A percentile compares a stretch with the other conserved stretches of the same genome.
These are phyloP conservation scores for Brachionus angularis DNA, from an alignment of 1,140 invertebrate genomes.

Conservation along the genomic window DNA sequence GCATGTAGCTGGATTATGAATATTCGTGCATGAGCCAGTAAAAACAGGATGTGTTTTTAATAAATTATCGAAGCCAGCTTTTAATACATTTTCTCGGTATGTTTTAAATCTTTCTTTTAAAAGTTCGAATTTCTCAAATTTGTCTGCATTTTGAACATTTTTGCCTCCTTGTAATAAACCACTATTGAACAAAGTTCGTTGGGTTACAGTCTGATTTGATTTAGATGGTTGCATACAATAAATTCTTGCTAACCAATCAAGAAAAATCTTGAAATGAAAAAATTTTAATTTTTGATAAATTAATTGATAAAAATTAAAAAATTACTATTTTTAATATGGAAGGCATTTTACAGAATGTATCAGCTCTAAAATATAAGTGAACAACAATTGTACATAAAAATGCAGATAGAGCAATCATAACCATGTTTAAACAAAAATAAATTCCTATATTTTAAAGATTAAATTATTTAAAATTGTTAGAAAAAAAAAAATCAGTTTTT, in stretches of 20 bases:
- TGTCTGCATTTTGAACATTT: slow-evolving; percentile 35
- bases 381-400: slow-evolving; percentile 57
- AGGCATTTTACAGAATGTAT: slow-evolving; percentile 38
- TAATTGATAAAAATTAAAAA: background rate
- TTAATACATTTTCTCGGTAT: slow-evolving; percentile 27
- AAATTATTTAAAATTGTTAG: background rate
- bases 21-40: slow-evolving; percentile 13
- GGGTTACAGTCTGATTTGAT: background rate
- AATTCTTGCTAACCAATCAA: slow-evolving; percentile 20
- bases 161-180: slow-evolving; percentile 33
- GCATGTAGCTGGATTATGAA: no score
- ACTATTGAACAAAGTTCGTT: slow-evolving; percentile 16
- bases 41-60: slow-evolving; percentile 37
- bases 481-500: background rate
- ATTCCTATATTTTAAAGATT: slow-evolving; percentile 49
- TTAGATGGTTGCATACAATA: slow-evolving; percentile 35
- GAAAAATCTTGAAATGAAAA: slow-evolving; percentile 29
- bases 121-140: slow-evolving; percentile 44
- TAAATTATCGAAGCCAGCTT: slow-evolving; percentile 41
- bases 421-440: slow-evolving; percentile 59
- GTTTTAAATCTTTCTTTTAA: slow-evolving; percentile 43
- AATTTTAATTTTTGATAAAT: slow-evolving; percentile 5
- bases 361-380: slow-evolving; percentile 56
- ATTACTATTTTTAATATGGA: background rate
- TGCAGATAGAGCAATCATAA: slow-evolving; percentile 57